Base-by-base conservation (phyloP, 2,113 vertebrate species). In the Mesocricetus auratus region DNA sequence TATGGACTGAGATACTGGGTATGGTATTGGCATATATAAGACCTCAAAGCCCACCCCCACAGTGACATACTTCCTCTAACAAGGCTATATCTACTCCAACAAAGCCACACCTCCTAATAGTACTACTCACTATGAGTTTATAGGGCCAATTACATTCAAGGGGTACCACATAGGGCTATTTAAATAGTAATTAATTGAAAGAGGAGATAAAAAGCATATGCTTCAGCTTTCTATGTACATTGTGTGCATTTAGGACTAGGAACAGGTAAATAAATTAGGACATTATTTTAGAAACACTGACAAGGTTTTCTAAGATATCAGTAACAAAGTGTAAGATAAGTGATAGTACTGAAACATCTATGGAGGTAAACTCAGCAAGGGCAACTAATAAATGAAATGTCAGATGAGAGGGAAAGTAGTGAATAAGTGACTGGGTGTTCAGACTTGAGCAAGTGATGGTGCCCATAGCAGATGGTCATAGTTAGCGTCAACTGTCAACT, bases 161-260 rank as follows among this genome's bases (percentile, higher is more conserved):
- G 17, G 9, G 17, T n/a, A 71, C 36, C 69, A 71, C 17, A 3
- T n/a, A 21, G 22, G n/a, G n/a, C 39, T 85, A 83, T 83, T 60
- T 83, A 60, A 39, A 60, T 82, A 71, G 74, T 73, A 95, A 91
- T 79, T 85, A 81, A 79, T 68, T 81, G 36, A 87, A 85, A 74
- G 78, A 95, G 69, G 26, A 74, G 39, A 58, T 74, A 50, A 56
- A 15, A 58, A 81, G 33, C 36, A 24, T 31, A 21, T 29, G 10
- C 33, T 22, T 36, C n/a, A 77, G 58, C 10, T 16, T 64, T 5
- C n/a, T 69, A 15, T 50, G 0, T 39, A 26, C 50, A 58, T n/a
- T 62, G 50, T 31, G 53, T 47, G 17, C 36, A 79, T n/a, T 45
- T 45, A 86, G 66, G 60, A 66, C 50, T 79, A 64, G 60, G 86